phyloP scores from a whole-genome alignment of 37 sponge, comb jelly and placozoan genomes.

The Beroe forskalii region DNA sequence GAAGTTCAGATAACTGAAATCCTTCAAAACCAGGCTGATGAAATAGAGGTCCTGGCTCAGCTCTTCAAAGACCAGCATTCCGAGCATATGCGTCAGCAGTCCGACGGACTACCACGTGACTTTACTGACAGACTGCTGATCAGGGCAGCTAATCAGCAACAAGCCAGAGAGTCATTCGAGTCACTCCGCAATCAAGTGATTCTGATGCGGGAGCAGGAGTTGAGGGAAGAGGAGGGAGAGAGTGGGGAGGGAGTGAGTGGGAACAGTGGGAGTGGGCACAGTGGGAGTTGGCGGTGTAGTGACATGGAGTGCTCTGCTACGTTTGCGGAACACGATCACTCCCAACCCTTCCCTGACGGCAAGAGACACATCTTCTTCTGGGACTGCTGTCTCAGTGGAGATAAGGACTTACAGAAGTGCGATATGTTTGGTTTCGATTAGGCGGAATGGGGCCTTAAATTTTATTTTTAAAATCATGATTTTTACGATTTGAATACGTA shows the following conservation, averaged over 20 bases:
- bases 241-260: no score
- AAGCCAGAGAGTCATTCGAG: background rate
- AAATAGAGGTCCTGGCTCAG: conserved; percentile 1
- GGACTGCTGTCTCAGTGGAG: conserved; percentile 56
- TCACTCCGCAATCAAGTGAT: background rate
- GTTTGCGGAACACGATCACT: background rate
- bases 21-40: background rate
- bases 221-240: background rate
- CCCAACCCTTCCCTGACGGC: background rate
- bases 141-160: background rate
- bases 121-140: conserved; percentile 19
- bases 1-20: background rate
- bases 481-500: no score
- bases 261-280: background rate
- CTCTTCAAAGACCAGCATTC: conserved; percentile 33
- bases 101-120: background rate
- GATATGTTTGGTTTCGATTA: background rate
- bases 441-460: no score
- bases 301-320: background rate
- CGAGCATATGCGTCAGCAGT: conserved; percentile 9
- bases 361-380: conserved; percentile 61
- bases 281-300: conserved; percentile 52
- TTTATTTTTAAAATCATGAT: no score
- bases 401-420: background rate
- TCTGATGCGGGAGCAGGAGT: background rate